Base-by-base conservation (phyloP, 2,888 invertebrate species). In the Sphaerophoria rueppellii region DNA sequence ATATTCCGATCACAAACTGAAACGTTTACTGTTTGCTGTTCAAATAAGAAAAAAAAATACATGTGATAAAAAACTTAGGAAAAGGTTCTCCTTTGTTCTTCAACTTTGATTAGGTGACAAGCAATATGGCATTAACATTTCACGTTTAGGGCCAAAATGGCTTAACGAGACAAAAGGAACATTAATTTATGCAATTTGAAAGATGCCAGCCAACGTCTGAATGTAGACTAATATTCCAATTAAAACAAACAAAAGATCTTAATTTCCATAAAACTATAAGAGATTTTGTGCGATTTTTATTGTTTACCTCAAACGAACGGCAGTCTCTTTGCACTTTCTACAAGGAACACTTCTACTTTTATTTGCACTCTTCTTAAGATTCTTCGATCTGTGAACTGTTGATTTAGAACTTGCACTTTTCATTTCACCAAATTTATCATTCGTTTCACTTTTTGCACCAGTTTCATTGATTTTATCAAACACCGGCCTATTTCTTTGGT, bases 301-400 rank as follows among this genome's bases (percentile, higher is more conserved):
- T 63, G 34, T 67, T 78, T 90, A 90, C 90, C 90, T 90, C 80
- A 90, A 87, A 87, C 89, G 89, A 70, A 89, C 88, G 86, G 91
- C 90, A 82, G 88, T 80, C 76, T 91, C 89, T 75, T 89, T 89
- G 80, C 91, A 91, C 87, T 91, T 91, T 87, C 88, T 87, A 80
- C 91, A 91, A 88, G 91, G 91, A 89, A 91, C 91, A 87, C 82
- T 87, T 80, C 82, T 81, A 34, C 57, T 86, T 69, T 75, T 82
- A 55, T 77, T 82, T 46, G 48, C 65, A 4, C 48, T 43, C 63
- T 65, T 57, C n/a, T 54, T 74, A 6, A 61, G 14, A 16, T 67
- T 65, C 16, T 50, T 43, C 4, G 52, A 37, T 43, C 46, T 73
- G 7, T 7, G 34, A 34, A 65, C 52, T 48, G 58, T 54, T 6